Base-by-base conservation (phyloP, 2,797 vertebrate species). In the Gouania willdenowi region DNA sequence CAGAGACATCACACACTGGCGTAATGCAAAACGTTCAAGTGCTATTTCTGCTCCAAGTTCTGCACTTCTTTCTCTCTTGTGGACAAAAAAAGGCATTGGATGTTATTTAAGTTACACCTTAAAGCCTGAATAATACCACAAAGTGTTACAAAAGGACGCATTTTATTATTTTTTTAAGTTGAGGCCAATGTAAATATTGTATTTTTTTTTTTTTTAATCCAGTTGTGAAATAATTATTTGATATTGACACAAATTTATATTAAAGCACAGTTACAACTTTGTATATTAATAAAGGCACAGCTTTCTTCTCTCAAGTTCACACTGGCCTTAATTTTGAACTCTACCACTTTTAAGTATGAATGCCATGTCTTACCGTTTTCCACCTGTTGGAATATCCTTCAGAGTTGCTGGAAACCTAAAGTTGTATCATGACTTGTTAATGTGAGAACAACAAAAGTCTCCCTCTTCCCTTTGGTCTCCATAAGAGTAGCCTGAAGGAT, bases 341-440 rank as follows among this genome's bases (percentile, higher is more conserved):
- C n/a, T n/a, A n/a, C n/a, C n/a, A n/a, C n/a, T n/a, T n/a, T n/a
- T n/a, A n/a, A n/a, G n/a, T n/a, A n/a, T n/a, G n/a, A n/a, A n/a
- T 66, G 55, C 19, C 33, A 49, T 45, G n/a, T 62, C 81, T 87
- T 86, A 88, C 85, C 80, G 77, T 85, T 66, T 62, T 90, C 83
- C 89, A 95, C 92, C 90, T 97, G 92, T 94, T 94, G 91, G 89
- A 77, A 72, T 45, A 75, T 77, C 66, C 68, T 68, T 87, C 85
- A 53, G 44, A 48, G 43, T 22, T 31, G 26, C 28, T 8, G 34
- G 22, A 39, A 26, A 47, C 34, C 49, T 59, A 25, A 40, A 58
- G 35, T 39, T 62, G 48, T 45, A 39, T 34, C 13, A 49, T 50
- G 71, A 71, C 54, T 37, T 71, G 66, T 56, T 44, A 72, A 63